Evolutionary conservation across 1,140 invertebrate genomes (phyloP), one percentile per base, ranked within the genome.

Genomic region (Ceratosolen solmsi): DNA sequence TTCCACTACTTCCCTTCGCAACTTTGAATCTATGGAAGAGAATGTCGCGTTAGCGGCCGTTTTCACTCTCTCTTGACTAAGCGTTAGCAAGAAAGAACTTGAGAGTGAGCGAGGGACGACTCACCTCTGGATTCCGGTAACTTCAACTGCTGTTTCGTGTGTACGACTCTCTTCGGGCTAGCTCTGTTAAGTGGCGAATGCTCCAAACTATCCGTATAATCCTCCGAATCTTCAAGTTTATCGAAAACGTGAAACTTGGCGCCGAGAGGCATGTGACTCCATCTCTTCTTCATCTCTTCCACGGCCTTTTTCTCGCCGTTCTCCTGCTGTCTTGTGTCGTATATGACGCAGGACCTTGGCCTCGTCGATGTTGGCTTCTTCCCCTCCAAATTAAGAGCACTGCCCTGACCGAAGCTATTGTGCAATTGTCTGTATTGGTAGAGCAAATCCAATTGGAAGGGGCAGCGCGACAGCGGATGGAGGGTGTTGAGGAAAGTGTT

Each of bases 381-480:
- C 2, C 22, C 49, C 0, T 79, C 68, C 0, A 68, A 4, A 30
- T 60, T 79, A 13, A 80, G 46, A 17, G 25, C 15, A 4, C 41
- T 80, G 11, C 71, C 27, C 36, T 80, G 77, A 84, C 95, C 94
- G 86, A 96, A 94, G 88, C 95, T 96, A 85, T 94, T 92, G 86
- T 96, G 95, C 30, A 96, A 91, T 86, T 95, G 94, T 72, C 95
- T 93, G 87, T 95, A 95, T 87, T 96, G 96, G 90, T 96, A 96
- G 82, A 96, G 93, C 60, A 96, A 93, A 87, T 97, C 96, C 63
- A 97, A 90, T 80, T 95, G 94, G 89, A 97, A 97, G 36, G 95
- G 95, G 77, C 96, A 93, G 63, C 95, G 93, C 49, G 95, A 94
- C 8, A 98, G 90, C 1, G 96, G 95, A 88, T 96, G 95, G 8